phyloP scores from a whole-genome alignment of 2,888 invertebrate species.

The Platyscelio sp. region DNA sequence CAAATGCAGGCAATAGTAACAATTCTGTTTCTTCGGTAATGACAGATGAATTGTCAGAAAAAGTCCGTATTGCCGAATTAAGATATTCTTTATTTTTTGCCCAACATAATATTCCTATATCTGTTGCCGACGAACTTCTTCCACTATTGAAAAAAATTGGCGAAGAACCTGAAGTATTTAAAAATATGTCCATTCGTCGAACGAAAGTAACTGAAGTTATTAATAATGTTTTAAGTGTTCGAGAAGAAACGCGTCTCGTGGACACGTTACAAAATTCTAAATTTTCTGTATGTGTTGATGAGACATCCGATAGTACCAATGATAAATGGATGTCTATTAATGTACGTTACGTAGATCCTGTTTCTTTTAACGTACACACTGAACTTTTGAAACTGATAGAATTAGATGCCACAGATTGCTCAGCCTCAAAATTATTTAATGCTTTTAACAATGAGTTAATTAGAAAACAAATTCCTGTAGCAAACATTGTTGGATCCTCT shows the following conservation, averaged over 20 bases:
- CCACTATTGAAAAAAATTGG: neutral
- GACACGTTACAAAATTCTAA: neutral
- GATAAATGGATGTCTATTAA: slow-evolving; percentile 25
- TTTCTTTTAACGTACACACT: neutral
- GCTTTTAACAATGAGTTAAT: neutral
- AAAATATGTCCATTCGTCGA: neutral
- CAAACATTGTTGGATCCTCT: slow-evolving; percentile 1
- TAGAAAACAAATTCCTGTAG: slow-evolving; percentile 15
- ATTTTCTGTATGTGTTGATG: slow-evolving; percentile 29
- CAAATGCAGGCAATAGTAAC: no score
- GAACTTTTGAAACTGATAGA: slow-evolving; percentile 18
- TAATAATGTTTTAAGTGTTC: neutral
- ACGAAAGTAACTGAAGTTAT: neutral
- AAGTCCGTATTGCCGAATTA: neutral
- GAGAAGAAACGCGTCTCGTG: neutral
- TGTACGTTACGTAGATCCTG: slow-evolving; percentile 7
- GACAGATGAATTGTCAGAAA: neutral
- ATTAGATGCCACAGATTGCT: slow-evolving; percentile 30
- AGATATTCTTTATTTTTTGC: neutral
- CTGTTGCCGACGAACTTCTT: neutral
- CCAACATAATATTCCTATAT: neutral
- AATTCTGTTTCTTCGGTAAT: neutral
- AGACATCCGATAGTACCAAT: slow-evolving; percentile 37
- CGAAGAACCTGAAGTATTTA: neutral
- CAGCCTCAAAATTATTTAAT: slow-evolving; percentile 1